Percentiles rank a stretch among this genome's conserved stretches.
phyloP scores from a whole-genome alignment of 2,888 invertebrate species.

The Acrobasis consociella region DNA sequence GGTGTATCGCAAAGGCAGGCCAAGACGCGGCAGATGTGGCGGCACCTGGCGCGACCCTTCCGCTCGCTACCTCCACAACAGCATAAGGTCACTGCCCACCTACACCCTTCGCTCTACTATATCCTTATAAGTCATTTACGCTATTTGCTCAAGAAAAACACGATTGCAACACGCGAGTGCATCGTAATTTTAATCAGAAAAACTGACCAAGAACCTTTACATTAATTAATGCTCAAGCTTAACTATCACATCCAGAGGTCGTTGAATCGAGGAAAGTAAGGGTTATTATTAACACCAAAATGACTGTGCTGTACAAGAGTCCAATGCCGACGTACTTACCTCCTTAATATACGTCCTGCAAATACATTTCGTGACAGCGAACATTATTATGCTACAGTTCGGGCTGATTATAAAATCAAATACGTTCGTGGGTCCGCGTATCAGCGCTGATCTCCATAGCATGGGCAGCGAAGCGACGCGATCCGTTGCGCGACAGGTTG shows the following conservation, averaged over 20 bases:
- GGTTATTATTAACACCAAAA: conserved; percentile 46
- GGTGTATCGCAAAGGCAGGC: conserved; percentile 55
- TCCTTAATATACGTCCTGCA: conserved; percentile 23
- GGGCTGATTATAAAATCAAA: conserved; percentile 65
- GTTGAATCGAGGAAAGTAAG: conserved; percentile 49
- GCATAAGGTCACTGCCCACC: conserved; percentile 77
- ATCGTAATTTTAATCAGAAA: conserved; percentile 66
- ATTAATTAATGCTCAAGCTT: conserved; percentile 50
- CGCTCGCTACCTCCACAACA: conserved; percentile 58
- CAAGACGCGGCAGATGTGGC: conserved; percentile 76
- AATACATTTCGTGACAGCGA: conserved; percentile 33
- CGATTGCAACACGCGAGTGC: conserved; percentile 70
- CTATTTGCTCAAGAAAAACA: conserved; percentile 59
- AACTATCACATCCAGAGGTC: conserved; percentile 50
- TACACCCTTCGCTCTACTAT: conserved; percentile 62
- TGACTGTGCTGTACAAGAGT: conserved; percentile 2
- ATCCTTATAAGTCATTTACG: conserved; percentile 57
- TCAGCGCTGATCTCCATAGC: conserved; percentile 65
- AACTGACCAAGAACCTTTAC: conserved; percentile 42
- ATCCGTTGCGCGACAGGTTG: conserved; percentile 81
- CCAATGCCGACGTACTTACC: too few species aligned
- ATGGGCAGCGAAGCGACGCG: conserved; percentile 72
- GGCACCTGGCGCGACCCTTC: conserved; percentile 81
- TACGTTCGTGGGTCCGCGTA: conserved; percentile 58
- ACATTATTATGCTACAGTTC: conserved; percentile 29